A percentile compares a stretch with the other conserved stretches of the same genome.
Evolutionary conservation across 2,888 invertebrate genomes (phyloP).

Genomic region (Coremacera marginata): DNA sequence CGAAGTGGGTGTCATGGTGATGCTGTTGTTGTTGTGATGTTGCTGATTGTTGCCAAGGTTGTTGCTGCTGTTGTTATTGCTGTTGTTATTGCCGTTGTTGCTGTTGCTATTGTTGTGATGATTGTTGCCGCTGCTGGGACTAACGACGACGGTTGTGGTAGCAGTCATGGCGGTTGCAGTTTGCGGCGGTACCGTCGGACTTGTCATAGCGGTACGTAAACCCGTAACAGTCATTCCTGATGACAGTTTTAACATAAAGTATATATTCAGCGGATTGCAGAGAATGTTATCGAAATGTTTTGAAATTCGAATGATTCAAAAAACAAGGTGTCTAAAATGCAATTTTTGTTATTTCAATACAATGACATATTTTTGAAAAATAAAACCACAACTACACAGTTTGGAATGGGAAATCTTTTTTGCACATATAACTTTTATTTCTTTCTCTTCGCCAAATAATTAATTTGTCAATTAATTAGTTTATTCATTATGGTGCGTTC

Average conservation of each 20-base stretch:
- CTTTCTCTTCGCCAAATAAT: not conserved
- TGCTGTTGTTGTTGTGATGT: slow-evolving; percentile 47
- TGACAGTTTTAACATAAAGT: slow-evolving; percentile 68
- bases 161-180: slow-evolving; percentile 58
- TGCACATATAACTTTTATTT: not conserved
- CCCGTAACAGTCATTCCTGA: slow-evolving; percentile 74
- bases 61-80: slow-evolving; percentile 35
- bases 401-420: not conserved
- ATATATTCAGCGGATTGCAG: slow-evolving; percentile 42
- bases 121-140: slow-evolving; percentile 46
- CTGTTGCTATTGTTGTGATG: slow-evolving; percentile 30
- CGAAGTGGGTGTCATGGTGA: slow-evolving; percentile 54
- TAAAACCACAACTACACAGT: not conserved
- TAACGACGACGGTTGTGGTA: slow-evolving; percentile 45
- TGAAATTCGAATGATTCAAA: not conserved
- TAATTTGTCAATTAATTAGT: not conserved
- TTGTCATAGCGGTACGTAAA: slow-evolving; percentile 75
- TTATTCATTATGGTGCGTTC: not conserved
- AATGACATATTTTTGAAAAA: no score
- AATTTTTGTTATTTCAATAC: not conserved
- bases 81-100: slow-evolving; percentile 48
- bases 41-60: slow-evolving; percentile 42
- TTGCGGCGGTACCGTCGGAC: slow-evolving; percentile 72
- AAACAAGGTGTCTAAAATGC: not conserved
- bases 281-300: not conserved